Conservation (phyloP, 2,797 vertebrate genomes). For the Cynodonichthys magdalenae region DNA sequence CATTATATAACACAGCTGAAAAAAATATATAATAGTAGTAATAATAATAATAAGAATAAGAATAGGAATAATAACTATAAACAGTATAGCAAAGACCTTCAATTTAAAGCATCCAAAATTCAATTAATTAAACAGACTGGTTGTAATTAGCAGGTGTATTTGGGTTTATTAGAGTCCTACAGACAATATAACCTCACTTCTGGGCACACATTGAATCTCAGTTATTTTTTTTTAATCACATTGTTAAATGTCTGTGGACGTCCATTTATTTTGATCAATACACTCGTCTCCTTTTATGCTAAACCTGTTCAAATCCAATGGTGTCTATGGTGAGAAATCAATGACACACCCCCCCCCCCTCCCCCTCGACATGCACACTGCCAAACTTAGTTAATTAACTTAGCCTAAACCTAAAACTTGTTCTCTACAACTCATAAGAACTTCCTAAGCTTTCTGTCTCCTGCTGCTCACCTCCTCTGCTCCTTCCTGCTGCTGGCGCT, state of each 20-base stretch:
- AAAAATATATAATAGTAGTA: too few relatives aligned
- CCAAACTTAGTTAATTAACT: not conserved
- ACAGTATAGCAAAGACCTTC: not conserved
- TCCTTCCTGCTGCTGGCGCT: not conserved
- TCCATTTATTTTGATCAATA: not conserved
- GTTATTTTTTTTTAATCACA: not conserved
- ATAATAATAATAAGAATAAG: too few relatives aligned
- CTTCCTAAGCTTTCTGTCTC: not conserved
- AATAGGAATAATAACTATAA: too few relatives aligned
- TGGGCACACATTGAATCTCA: not conserved
- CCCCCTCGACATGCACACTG: not conserved
- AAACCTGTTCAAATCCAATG: not conserved
- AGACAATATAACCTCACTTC: not conserved
- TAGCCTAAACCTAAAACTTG: not conserved
- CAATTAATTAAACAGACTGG: too few relatives aligned
- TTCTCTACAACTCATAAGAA: not conserved
- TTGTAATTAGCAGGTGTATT: too few relatives aligned
- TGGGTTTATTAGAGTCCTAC: not conserved
- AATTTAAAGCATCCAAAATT: too few relatives aligned
- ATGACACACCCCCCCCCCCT: not conserved
- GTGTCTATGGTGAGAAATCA: not conserved
- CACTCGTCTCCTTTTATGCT: not conserved
- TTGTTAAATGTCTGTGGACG: not conserved
- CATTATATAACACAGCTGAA: too few relatives aligned
- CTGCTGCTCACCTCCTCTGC: slow-evolving; percentile 4